phyloP scores from a whole-genome alignment of 2,797 vertebrate species.

The Dermochelys coriacea region DNA sequence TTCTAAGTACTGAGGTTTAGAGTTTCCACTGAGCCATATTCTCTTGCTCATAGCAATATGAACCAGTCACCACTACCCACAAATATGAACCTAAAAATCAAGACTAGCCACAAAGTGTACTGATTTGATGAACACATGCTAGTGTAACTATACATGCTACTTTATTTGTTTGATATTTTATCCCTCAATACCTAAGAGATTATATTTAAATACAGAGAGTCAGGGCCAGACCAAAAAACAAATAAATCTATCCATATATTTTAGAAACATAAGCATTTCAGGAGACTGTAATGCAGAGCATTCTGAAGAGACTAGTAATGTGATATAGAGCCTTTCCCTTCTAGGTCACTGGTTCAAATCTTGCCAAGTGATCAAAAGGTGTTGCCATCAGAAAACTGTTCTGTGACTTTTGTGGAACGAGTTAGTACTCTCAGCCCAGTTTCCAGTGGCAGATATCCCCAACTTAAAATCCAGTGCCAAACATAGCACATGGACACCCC shows the following conservation, averaged over 20 bases:
- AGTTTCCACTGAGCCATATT: not conserved
- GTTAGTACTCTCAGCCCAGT: not conserved
- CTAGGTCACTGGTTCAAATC: constrained; percentile 35
- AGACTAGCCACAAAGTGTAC: not conserved
- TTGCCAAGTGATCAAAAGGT: constrained; percentile 56
- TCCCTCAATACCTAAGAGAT: too few relatives aligned
- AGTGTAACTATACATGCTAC: not conserved
- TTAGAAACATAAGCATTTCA: constrained; percentile 17
- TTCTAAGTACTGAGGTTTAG: not conserved
- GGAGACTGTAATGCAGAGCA: constrained; percentile 43
- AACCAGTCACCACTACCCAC: not conserved
- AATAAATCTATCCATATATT: not conserved
- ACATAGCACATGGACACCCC: not conserved
- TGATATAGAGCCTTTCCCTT: not conserved
- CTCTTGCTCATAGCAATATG: constrained; percentile 3
- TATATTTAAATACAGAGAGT: not conserved
- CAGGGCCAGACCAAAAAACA: not conserved
- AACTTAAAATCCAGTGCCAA: not conserved
- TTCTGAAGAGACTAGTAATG: constrained; percentile 44
- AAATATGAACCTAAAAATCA: constrained; percentile 41
- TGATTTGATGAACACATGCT: not conserved
- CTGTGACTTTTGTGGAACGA: constrained; percentile 34
- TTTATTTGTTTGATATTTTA: not conserved
- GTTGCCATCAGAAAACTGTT: constrained; percentile 59
- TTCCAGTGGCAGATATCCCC: constrained; percentile 38